Evolutionary conservation across 2,113 vertebrate genomes (phyloP).

Genomic region (Limanda limanda): DNA sequence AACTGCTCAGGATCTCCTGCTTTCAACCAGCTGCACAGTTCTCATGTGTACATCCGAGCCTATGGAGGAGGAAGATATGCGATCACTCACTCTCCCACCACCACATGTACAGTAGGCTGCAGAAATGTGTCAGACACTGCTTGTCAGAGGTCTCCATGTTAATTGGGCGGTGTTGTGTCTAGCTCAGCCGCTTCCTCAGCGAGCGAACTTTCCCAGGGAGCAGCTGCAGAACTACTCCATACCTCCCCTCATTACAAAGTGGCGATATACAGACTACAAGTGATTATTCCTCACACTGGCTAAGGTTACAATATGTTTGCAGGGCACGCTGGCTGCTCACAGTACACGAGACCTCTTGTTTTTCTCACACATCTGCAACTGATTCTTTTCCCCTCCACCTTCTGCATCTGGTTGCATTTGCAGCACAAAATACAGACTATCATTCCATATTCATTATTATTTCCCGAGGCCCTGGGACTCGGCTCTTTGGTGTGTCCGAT

Average conservation of each 20-base stretch:
- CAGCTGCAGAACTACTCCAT: slow-evolving; percentile 64
- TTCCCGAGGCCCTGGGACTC: slow-evolving; percentile 87
- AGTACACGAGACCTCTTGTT: slow-evolving; percentile 71
- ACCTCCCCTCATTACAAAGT: slow-evolving; percentile 63
- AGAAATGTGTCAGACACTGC: slow-evolving; percentile 64
- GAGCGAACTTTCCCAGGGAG: slow-evolving; percentile 62
- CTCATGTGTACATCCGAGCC: slow-evolving; percentile 5
- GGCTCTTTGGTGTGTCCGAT: slow-evolving; percentile 83
- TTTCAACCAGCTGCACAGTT: background rate
- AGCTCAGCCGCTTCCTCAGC: slow-evolving; percentile 45
- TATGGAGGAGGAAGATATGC: slow-evolving; percentile 37
- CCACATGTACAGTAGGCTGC: slow-evolving; percentile 44
- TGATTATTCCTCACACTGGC: slow-evolving; percentile 60
- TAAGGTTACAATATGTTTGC: slow-evolving; percentile 74
- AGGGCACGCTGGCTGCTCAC: slow-evolving; percentile 64
- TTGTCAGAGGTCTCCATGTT: slow-evolving; percentile 55
- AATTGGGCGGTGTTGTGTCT: slow-evolving; percentile 74
- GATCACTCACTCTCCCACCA: slow-evolving; percentile 5
- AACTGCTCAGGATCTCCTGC: slow-evolving; percentile 22
- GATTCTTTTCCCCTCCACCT: slow-evolving; percentile 79
- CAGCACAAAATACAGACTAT: slow-evolving; percentile 87
- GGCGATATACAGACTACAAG: slow-evolving; percentile 62
- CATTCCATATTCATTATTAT: slow-evolving; percentile 98
- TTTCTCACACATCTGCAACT: slow-evolving; percentile 90
- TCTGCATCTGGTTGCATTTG: slow-evolving; percentile 97